phyloP scores from a whole-genome alignment of 2,888 invertebrate species.

The Morpho deidamia region DNA sequence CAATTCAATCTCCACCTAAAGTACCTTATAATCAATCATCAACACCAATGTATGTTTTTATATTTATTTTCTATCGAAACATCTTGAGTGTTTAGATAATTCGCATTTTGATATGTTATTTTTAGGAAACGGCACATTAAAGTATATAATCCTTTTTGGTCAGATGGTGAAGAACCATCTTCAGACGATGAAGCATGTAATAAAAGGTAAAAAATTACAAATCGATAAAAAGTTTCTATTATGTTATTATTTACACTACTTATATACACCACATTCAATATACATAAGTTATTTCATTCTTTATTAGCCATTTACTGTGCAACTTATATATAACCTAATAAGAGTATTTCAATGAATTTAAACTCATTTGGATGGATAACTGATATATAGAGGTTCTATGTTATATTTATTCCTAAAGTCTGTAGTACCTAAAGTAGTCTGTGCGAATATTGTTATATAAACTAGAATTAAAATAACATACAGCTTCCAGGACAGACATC shows the following conservation, averaged over 20 bases:
- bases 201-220: conserved; percentile 37
- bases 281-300: not conserved
- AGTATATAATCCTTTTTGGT: conserved; percentile 85
- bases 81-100: too few relatives aligned
- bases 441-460: too few relatives aligned
- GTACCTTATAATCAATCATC: conserved; percentile 33
- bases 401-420: too few relatives aligned
- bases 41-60: conserved; percentile 48
- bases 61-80: not conserved
- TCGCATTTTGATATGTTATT: not conserved
- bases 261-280: not conserved
- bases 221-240: too few relatives aligned
- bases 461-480: too few relatives aligned
- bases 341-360: too few relatives aligned
- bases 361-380: too few relatives aligned
- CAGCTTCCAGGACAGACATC: too few relatives aligned
- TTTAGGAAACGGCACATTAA: conserved; percentile 70
- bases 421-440: too few relatives aligned
- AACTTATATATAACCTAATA: too few relatives aligned
- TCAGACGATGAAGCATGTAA: conserved; percentile 67
- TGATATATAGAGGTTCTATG: too few relatives aligned
- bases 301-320: too few relatives aligned
- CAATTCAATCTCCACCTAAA: conserved; percentile 44
- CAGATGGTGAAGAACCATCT: conserved; percentile 82
- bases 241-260: not conserved